Evolutionary conservation across 2,888 invertebrate genomes (phyloP), one percentile per base, ranked within the genome.

Genomic region (Lysandra coridon): DNA sequence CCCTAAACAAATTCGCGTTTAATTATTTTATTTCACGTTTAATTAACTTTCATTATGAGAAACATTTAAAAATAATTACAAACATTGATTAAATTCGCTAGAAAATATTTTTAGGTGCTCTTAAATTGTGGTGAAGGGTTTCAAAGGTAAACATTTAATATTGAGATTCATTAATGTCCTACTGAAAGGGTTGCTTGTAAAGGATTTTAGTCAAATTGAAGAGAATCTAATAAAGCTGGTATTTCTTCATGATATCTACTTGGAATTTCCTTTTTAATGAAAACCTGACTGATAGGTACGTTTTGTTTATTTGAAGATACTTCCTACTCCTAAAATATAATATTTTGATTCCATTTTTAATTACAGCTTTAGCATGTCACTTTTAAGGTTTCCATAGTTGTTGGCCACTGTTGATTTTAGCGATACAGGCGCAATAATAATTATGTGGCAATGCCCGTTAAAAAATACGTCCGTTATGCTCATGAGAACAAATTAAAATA

Each of bases 101-200:
- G 23, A 74, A 74, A 74, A 74, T 40, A 74, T 44, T 49, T 74
- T 23, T 23, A 40, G 44, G 74, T 12, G 6, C 49, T 33, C 49
- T 75, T 49, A 53, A 53, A 75, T 53, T 53, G 75, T 53, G 75
- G 75, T 49, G 23, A 30, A 75, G 49, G 75, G 75, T 49, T 75
- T 53, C 75, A 75, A 75, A 75, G 75, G 75, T 53, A 75, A 75
- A 75, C 75, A 75, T 75, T 75, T 53, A 49, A 53, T 75, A 30
- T 53, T 49, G 75, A 75, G 30, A 75, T 75, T 75, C 23, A 74
- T 53, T 44, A 75, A 75, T 33, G 49, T 49, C 75, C 53, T 53
- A 49, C 49, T 30, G 44, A 44, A 23, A 30, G 49, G 10, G 40
- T 75, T 49, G 49, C 44, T 74, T 74, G 74, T 49, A 75, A 53